Percentiles rank a stretch among this genome's conserved stretches.
Evolutionary conservation across 2,113 vertebrate genomes (phyloP).

Genomic region (Callochromis pleurospilus): DNA sequence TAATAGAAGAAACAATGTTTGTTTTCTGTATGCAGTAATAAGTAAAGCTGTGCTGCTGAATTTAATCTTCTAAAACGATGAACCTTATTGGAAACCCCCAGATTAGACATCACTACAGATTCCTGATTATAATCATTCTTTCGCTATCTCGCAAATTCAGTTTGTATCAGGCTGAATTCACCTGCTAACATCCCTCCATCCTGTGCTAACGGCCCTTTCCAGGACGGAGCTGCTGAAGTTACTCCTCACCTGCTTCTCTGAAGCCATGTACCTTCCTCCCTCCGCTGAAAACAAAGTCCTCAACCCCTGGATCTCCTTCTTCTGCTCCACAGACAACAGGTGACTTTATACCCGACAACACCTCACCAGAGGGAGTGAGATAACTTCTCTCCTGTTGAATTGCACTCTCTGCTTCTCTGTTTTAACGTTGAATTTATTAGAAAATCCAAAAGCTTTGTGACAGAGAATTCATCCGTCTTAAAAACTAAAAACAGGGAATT

Average conservation of each 20-base stretch:
- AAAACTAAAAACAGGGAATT: rapidly evolving
- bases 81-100: not conserved
- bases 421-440: rapidly evolving
- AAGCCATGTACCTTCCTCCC: slow-evolving; percentile 94
- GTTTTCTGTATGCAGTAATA: not conserved
- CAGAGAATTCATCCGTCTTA: not conserved
- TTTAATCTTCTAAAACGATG: not conserved
- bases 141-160: not conserved
- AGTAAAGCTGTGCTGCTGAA: not conserved
- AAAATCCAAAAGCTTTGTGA: not conserved
- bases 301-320: slow-evolving; percentile 96
- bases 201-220: not conserved
- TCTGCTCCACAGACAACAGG: slow-evolving; percentile 96
- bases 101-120: not conserved
- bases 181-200: not conserved
- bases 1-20: rapidly evolving
- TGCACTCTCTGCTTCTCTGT: rapidly evolving
- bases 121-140: not conserved
- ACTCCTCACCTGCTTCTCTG: slow-evolving; percentile 93
- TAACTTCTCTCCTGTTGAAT: not conserved
- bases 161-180: too few relatives aligned
- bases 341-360: slow-evolving; percentile 4
- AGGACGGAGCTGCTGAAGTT: slow-evolving; percentile 93
- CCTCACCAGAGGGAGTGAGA: not conserved
- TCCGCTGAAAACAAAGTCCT: slow-evolving; percentile 71